Evolutionary conservation across 2,113 vertebrate genomes (phyloP), one percentile per base, ranked within the genome.

Genomic region (Alaudala cheleensis): DNA sequence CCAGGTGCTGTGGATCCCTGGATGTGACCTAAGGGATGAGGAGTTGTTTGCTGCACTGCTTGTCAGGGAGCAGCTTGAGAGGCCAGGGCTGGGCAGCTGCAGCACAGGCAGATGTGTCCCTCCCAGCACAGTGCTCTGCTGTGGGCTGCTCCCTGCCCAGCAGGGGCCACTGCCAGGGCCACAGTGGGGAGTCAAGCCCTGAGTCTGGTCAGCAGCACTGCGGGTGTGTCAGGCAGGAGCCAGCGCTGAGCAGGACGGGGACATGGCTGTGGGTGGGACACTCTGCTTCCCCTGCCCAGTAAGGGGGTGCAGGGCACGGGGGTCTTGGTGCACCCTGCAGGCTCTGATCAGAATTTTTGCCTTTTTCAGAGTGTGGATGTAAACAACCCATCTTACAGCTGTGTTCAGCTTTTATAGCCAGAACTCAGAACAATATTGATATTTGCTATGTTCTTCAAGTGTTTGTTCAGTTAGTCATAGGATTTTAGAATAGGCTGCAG

Each of bases 81-180:
- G 31, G 49, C 60, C 0, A 3, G 34, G 40, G 39, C 49, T 0
- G 1, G 50, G 51, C 21, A 18, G 11, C 15, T 8, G 1, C 1
- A 3, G 56, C 15, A 2, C 1, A 1, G 72, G 44, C 34, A 45
- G 49, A 1, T 10, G 0, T 11, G 37, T 14, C 71, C 45, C 51
- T 31, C 7, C 28, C 9, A 28, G 34, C 57, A 56, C 14, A 4
- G 31, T 11, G 40, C 81, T 57, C 6, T 28, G 40, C 4, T 23
- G 23, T 14, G 39, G 12, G 53, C 26, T 10, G 25, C 20, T 8
- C 33, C 10, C 29, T 37, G 56, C 49, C 49, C 57, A 5, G 28
- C 53, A 47, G 47, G 25, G 33, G 14, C 25, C 50, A 4, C 45
- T 3, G 1, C 7, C 19, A 9, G 40, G n/a, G 39, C 19, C n/a